A percentile compares a stretch with the other conserved stretches of the same genome.
These are phyloP conservation scores for Mastomys coucha DNA, from an alignment of 2,113 vertebrate genomes.

Conservation along the genomic window DNA sequence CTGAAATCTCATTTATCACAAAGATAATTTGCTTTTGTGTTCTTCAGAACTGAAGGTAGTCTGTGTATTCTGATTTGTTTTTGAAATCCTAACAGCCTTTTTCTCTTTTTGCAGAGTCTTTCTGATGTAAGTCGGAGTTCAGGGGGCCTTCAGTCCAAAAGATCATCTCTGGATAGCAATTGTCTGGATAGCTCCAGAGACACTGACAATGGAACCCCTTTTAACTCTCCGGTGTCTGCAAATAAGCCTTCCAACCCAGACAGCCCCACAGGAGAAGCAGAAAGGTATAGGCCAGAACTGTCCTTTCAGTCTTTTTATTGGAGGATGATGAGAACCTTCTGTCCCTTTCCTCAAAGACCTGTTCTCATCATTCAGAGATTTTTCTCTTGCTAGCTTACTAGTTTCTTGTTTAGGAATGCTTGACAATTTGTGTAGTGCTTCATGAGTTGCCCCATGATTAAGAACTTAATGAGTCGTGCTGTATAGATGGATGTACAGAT, in stretches of 20 bases:
- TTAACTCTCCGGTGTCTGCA: conserved; percentile 86
- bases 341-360: background rate
- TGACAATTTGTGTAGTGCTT: background rate
- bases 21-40: conserved; percentile 25
- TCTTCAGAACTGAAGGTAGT: conserved; percentile 53
- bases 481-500: background rate
- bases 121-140: conserved; percentile 90
- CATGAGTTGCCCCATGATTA: background rate
- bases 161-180: conserved; percentile 90
- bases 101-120: conserved; percentile 89
- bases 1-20: background rate
- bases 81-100: conserved; percentile 65
- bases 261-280: conserved; percentile 83
- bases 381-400: conserved; percentile 3
- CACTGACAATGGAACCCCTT: conserved; percentile 90
- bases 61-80: conserved; percentile 40
- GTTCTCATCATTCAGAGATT: background rate
- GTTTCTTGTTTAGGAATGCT: conserved; percentile 23
- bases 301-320: conserved; percentile 30
- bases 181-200: conserved; percentile 92
- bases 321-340: background rate
- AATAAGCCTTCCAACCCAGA: conserved; percentile 86
- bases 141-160: conserved; percentile 90
- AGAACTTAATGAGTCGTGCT: background rate
- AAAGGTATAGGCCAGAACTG: conserved; percentile 86